These are phyloP conservation scores for Aphodius granarius DNA, from an alignment of 2,888 invertebrate species.

Conservation along the genomic window DNA sequence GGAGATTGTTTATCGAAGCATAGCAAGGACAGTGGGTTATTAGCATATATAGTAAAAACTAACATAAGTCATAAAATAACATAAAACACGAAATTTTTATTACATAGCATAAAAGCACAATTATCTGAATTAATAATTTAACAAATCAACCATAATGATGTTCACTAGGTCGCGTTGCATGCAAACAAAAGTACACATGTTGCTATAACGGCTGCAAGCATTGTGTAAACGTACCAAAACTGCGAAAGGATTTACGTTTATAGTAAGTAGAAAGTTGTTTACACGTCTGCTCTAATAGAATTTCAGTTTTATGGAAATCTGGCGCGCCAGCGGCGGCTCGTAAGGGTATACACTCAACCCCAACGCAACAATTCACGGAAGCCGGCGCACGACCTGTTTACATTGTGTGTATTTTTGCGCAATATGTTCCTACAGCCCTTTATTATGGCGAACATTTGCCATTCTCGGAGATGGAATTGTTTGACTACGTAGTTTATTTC, in stretches of 20 bases:
- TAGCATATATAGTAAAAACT: no score
- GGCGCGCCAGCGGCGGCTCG: conserved; percentile 1
- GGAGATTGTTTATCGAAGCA: no score
- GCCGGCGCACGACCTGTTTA: not conserved
- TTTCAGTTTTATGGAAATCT: conserved; percentile 10
- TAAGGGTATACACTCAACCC: not conserved
- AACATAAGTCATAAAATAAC: not conserved
- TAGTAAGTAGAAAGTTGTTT: conserved; percentile 6
- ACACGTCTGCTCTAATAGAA: conserved; percentile 10
- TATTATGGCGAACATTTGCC: not conserved
- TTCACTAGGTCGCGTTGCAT: not conserved
- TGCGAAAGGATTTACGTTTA: conserved; percentile 10
- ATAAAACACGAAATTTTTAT: not conserved
- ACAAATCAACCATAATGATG: not conserved
- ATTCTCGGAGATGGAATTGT: not conserved
- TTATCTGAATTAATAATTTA: not conserved
- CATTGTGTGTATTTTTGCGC: not conserved
- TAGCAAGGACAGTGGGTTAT: no score
- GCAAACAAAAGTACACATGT: not conserved
- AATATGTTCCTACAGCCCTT: not conserved
- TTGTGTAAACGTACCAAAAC: not conserved
- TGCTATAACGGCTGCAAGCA: not conserved
- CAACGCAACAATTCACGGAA: not conserved
- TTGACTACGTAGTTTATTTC: not conserved
- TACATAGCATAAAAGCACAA: not conserved